Conservation (phyloP, 2,888 invertebrate genomes). For the Drosophila colorata region DNA sequence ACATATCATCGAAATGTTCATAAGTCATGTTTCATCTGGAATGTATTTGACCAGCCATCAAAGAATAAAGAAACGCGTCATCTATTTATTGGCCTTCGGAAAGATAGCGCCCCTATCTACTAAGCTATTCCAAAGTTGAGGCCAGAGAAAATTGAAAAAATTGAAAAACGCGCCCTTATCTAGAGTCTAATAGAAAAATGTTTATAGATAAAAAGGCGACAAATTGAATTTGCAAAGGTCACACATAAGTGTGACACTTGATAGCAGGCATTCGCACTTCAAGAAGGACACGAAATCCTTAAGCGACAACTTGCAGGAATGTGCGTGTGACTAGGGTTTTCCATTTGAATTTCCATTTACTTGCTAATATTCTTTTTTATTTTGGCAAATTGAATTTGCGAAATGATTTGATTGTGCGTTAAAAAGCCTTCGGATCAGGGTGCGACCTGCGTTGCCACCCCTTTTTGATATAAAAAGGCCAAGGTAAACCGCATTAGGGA, state of each 20-base stretch:
- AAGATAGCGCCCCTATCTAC: slow-evolving; percentile 10
- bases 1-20: background rate
- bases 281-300: slow-evolving; percentile 28
- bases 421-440: slow-evolving; percentile 41
- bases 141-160: slow-evolving; percentile 26
- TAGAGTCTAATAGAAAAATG: slow-evolving; percentile 81
- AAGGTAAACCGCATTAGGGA: slow-evolving; percentile 72
- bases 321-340: slow-evolving; percentile 27
- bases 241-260: slow-evolving; percentile 82
- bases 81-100: slow-evolving; percentile 2
- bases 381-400: slow-evolving; percentile 74
- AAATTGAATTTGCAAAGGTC: slow-evolving; percentile 85
- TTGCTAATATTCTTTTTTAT: slow-evolving; percentile 31
- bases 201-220: slow-evolving; percentile 82
- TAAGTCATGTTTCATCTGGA: background rate
- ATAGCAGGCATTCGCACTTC: slow-evolving; percentile 74
- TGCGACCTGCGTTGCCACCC: slow-evolving; percentile 49
- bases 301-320: slow-evolving; percentile 59
- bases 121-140: slow-evolving; percentile 34
- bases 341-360: slow-evolving; percentile 65
- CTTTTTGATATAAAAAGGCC: slow-evolving; percentile 35
- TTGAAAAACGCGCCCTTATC: slow-evolving; percentile 15
- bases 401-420: slow-evolving; percentile 77
- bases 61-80: background rate
- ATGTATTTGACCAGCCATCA: slow-evolving; percentile 3